Evolutionary conservation across 2,797 vertebrate species (phyloP), one percentile per base, ranked within the genome.

Genomic region (Oryzias dopingdopingensis): DNA sequence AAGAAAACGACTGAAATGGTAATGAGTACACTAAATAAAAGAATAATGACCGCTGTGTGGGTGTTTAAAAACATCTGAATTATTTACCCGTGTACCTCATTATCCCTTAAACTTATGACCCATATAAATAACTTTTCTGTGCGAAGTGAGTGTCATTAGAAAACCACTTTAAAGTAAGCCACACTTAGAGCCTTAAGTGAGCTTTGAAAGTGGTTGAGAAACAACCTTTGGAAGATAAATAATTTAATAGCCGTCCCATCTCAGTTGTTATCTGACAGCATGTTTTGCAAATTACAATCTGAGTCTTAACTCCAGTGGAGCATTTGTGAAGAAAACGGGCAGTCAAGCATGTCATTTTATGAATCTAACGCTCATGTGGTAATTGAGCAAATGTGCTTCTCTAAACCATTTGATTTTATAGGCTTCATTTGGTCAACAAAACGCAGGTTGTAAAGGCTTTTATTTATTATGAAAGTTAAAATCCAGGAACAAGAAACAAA

Each of bases 61-160:
- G 55, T 48, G 55, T 48, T 63, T 23, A 57, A 61, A 55, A 57
- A 41, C 24, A 48, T 5, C 15, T 47, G 16, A 37, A 37, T 60
- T 65, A 47, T 43, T 69, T 43, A 53, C 44, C 59, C 42, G 24
- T 32, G 20, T 61, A 12, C 50, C 14, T 14, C 41, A 13, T 49
- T 42, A 29, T 18, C 49, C 52, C 17, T 52, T 50, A 48, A 29
- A 60, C 57, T 41, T 55, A 49, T 65, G 63, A 71, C 47, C 42
- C 52, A 69, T 63, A 46, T 66, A 67, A 80, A 68, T 72, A 49
- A 65, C 47, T 67, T 61, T 67, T 70, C 29, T 51, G 26, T 64
- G 42, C 20, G 42, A 58, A 62, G 26, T 52, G 49, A 59, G 46
- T 59, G 68, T 66, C 49, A 69, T 77, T 67, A 74, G 29, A 67